phyloP scores from a whole-genome alignment of 2,113 vertebrate genomes.

The Numenius arquata region DNA sequence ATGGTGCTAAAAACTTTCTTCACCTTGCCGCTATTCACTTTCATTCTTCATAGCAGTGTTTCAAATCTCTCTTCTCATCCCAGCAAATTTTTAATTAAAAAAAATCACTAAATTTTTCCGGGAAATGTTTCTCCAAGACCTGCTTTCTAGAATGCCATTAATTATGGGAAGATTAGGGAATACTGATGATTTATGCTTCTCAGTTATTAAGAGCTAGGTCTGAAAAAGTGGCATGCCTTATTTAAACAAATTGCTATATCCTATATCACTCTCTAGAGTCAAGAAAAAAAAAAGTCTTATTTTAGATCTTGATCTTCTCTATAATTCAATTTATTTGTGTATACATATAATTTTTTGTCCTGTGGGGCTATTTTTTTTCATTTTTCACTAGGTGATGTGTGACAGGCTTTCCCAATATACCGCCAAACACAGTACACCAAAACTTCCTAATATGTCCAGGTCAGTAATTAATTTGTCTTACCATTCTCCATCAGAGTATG shows the following conservation, averaged over 20 bases:
- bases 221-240: neutral
- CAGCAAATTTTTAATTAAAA: neutral
- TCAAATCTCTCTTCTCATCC: neutral
- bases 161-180: neutral
- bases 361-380: neutral
- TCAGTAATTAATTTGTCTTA: constrained; percentile 14
- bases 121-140: neutral
- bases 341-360: neutral
- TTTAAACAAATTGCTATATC: neutral
- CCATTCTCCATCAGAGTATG: neutral
- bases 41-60: neutral
- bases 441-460: neutral
- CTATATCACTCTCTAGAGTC: neutral
- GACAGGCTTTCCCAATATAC: neutral
- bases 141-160: neutral
- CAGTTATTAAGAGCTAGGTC: neutral
- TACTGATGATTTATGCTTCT: neutral
- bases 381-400: neutral
- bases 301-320: neutral
- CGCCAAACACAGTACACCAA: neutral
- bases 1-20: neutral
- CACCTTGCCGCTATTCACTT: neutral
- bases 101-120: neutral
- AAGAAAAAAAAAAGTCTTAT: neutral
- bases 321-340: neutral